These are phyloP conservation scores for Gulo gulo DNA, from an alignment of 2,113 vertebrate species.

Conservation along the genomic window DNA sequence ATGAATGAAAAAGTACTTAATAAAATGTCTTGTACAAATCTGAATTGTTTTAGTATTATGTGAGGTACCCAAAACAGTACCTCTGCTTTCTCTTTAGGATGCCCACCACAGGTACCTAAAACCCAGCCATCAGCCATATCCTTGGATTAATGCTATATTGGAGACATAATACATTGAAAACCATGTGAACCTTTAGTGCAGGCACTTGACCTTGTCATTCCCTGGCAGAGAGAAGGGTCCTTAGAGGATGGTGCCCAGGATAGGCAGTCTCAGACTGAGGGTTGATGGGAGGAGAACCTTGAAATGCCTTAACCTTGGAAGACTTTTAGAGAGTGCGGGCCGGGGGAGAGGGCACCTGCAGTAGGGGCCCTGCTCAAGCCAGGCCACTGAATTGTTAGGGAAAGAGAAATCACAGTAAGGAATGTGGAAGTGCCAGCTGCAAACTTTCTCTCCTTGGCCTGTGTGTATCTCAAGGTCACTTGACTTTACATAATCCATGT, in stretches of 20 bases:
- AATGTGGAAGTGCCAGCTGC: background rate
- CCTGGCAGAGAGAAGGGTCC: background rate
- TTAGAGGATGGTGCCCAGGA: background rate
- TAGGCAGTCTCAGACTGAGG: background rate
- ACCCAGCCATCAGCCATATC: background rate
- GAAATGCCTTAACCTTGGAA: background rate
- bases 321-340: background rate
- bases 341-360: background rate
- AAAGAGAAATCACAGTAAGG: background rate
- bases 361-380: background rate
- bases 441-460: constrained; percentile 40
- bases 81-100: background rate
- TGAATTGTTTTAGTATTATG: background rate
- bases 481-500: constrained; percentile 50
- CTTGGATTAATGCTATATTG: background rate
- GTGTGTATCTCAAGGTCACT: background rate
- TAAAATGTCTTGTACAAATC: background rate
- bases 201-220: background rate
- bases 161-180: background rate
- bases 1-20: background rate
- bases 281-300: background rate
- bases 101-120: background rate
- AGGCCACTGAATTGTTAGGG: background rate
- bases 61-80: background rate
- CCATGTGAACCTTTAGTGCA: background rate